Evolutionary conservation across 2,113 vertebrate species (phyloP).

Genomic region (Notarius quadriscutis): DNA sequence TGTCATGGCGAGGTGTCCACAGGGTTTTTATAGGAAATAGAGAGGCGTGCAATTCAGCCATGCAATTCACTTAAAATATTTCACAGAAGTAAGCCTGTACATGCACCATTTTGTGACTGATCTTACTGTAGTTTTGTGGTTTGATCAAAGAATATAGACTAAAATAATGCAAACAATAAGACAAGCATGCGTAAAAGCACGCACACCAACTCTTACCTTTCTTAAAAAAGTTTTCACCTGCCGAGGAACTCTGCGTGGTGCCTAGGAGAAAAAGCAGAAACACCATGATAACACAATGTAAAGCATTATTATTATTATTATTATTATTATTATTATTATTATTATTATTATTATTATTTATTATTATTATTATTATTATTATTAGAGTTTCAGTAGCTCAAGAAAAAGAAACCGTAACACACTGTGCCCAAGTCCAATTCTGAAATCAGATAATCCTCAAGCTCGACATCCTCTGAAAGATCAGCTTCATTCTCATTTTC

Average conservation of each 20-base stretch:
- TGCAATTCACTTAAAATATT: neutral
- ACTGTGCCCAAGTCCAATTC: conserved; percentile 66
- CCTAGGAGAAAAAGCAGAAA: conserved; percentile 55
- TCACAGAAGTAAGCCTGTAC: neutral
- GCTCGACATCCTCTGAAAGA: conserved; percentile 41
- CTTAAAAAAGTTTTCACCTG: conserved; percentile 65
- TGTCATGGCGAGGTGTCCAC: neutral
- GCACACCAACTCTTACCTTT: conserved; percentile 61
- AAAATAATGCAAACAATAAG: neutral
- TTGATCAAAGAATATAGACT: neutral
- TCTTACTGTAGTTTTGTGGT: neutral
- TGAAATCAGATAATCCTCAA: conserved; percentile 44
- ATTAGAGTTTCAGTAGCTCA: too few species aligned
- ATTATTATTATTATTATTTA: too few species aligned
- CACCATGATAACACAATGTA: neutral
- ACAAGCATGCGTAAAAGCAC: neutral
- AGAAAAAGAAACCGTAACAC: conserved; percentile 31
- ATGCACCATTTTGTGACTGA: neutral
- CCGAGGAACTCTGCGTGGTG: conserved; percentile 66
- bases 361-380: neutral
- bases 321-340: neutral
- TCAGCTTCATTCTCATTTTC: conserved; percentile 45
- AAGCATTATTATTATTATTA: neutral
- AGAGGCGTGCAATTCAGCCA: neutral
- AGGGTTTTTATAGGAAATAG: too few species aligned